Conservation (phyloP, 2,113 vertebrate species). For the human (Homo sapiens) region DNA sequence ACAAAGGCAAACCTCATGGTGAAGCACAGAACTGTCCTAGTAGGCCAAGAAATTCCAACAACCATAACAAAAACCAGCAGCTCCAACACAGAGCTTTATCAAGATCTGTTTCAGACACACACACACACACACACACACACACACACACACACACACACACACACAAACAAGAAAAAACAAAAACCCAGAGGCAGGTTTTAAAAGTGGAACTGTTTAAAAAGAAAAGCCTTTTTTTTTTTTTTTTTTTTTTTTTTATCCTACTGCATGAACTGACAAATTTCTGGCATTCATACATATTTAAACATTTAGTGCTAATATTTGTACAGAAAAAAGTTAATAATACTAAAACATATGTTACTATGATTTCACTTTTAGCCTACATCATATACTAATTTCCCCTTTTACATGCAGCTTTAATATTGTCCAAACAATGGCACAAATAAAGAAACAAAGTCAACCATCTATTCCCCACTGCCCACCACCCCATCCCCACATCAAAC, state of each 20-base stretch:
- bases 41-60: conserved; percentile 76
- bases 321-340: conserved; percentile 88
- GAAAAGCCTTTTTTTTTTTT: conserved; percentile 73
- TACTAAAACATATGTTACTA: conserved; percentile 87
- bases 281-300: conserved; percentile 83
- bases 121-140: neutral
- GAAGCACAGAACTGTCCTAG: conserved; percentile 79
- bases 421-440: conserved; percentile 87
- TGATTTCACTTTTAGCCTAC: conserved; percentile 82
- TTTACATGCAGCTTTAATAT: conserved; percentile 86
- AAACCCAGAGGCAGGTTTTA: conserved; percentile 76
- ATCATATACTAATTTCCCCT: conserved; percentile 83
- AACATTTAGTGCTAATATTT: conserved; percentile 85
- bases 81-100: conserved; percentile 51
- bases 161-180: neutral
- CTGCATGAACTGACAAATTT: conserved; percentile 81
- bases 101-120: conserved; percentile 52
- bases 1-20: conserved; percentile 79
- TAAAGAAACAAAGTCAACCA: conserved; percentile 72
- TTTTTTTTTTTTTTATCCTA: conserved; percentile 73
- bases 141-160: neutral
- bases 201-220: conserved; percentile 79
- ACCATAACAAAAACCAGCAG: neutral
- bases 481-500: conserved; percentile 75
- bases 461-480: conserved; percentile 66